Evolutionary conservation across 2,888 invertebrate species (phyloP), one percentile per base, ranked within the genome.

Genomic region (Dicycla oo): DNA sequence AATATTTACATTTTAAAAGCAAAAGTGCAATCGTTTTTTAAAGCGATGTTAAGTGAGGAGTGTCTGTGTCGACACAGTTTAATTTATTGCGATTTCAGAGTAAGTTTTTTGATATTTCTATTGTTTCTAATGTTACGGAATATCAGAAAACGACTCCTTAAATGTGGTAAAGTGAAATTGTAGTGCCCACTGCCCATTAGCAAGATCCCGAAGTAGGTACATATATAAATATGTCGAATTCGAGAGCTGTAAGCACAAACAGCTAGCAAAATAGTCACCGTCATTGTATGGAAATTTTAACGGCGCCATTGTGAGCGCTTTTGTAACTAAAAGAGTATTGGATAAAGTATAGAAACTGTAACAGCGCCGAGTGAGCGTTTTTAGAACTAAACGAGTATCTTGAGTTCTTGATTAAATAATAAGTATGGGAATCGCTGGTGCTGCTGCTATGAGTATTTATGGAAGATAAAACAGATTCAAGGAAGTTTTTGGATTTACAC

Each of bases 1-100:
- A 68, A 69, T 80, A 75, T 75, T 85, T 82, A 78, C 76, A 75
- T 77, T 83, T 72, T 53, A 26, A 69, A 74, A 69, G 45, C 49
- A 64, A 69, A 74, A 49, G 23, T 66, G 40, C 63, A 54, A 58
- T 49, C 26, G 23, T 49, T 68, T 75, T 57, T 64, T 63, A 23
- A 53, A 51, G 47, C 54, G 13, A 34, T 40, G 57, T 30, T 43
- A 49, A 47, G 45, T 49, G 43, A 23, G 30, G n/a, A 60, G 40
- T 7, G 26, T 61, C 13, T 30, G 8, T 38, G 38, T 62, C n/a
- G 30, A 54, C 26, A 26, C 20, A 53, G 23, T 76, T 45, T 30
- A 20, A 13, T 67, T 45, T 23, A 38, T 43, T 23, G 10, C 10
- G 0, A 34, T 63, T 63, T 40, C 30, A 11, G 20, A 47, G 38